These are phyloP conservation scores for Periophthalmodon schlosseri DNA, from an alignment of 2,113 vertebrate species.

Conservation along the genomic window DNA sequence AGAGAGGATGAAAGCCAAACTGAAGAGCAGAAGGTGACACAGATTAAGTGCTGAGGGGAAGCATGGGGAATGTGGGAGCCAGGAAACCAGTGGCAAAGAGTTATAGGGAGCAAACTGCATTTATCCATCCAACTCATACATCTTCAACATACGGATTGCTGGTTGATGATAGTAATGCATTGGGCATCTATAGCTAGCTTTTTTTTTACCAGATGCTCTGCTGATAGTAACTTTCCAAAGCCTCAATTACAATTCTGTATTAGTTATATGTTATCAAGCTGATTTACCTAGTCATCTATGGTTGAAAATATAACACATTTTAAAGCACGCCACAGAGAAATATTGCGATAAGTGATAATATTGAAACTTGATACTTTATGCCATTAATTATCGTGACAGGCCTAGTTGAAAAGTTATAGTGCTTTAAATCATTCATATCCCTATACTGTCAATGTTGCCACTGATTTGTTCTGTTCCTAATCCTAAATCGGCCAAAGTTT, in stretches of 20 bases:
- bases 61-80: background rate
- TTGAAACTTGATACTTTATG: too few species aligned
- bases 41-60: slow-evolving; percentile 16
- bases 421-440: background rate
- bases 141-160: slow-evolving; percentile 56
- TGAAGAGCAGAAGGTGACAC: slow-evolving; percentile 21
- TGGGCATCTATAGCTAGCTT: slow-evolving; percentile 26
- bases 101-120: slow-evolving; percentile 47
- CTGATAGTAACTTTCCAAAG: too few species aligned
- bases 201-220: background rate
- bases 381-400: too few species aligned
- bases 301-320: too few species aligned
- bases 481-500: background rate
- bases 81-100: slow-evolving; percentile 34
- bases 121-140: slow-evolving; percentile 49
- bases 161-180: slow-evolving; percentile 60
- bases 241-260: too few species aligned
- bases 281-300: too few species aligned
- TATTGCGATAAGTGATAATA: too few species aligned
- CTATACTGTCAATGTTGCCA: background rate
- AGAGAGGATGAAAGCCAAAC: slow-evolving; percentile 2
- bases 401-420: too few species aligned
- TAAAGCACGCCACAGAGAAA: too few species aligned
- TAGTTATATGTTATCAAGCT: too few species aligned
- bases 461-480: background rate